Percentiles rank a stretch among this genome's conserved stretches.
Evolutionary conservation across 2,888 invertebrate genomes (phyloP).

Genomic region (Folsomia candida): DNA sequence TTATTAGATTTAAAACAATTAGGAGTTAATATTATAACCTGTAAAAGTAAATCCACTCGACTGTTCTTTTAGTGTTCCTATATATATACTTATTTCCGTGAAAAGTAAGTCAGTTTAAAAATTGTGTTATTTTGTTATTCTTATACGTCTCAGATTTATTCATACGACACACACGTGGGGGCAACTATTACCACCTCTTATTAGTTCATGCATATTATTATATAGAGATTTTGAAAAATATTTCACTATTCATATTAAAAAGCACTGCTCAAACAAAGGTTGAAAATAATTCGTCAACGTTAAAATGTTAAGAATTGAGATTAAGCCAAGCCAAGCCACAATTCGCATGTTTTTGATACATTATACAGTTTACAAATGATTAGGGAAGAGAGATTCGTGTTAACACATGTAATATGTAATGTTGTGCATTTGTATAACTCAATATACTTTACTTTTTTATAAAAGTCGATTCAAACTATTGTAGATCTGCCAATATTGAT

Average conservation of each 20-base stretch:
- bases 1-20: background rate
- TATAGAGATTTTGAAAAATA: background rate
- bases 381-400: background rate
- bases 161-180: background rate
- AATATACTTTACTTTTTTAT: too few species aligned
- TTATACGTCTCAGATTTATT: background rate
- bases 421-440: too few species aligned
- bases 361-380: background rate
- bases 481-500: background rate
- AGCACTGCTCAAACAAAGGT: conserved; percentile 9
- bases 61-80: conserved; percentile 1
- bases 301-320: conserved; percentile 11
- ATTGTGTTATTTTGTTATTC: background rate
- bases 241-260: background rate
- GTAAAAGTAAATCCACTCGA: background rate
- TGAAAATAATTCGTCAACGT: background rate
- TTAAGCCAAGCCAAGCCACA: conserved; percentile 6
- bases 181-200: background rate
- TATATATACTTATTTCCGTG: too few species aligned
- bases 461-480: too few species aligned
- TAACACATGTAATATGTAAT: too few species aligned
- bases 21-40: background rate
- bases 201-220: background rate
- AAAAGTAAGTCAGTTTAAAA: background rate
- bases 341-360: background rate